Conservation (phyloP, 2,113 vertebrate genomes). For the Amphilophus citrinellus region DNA sequence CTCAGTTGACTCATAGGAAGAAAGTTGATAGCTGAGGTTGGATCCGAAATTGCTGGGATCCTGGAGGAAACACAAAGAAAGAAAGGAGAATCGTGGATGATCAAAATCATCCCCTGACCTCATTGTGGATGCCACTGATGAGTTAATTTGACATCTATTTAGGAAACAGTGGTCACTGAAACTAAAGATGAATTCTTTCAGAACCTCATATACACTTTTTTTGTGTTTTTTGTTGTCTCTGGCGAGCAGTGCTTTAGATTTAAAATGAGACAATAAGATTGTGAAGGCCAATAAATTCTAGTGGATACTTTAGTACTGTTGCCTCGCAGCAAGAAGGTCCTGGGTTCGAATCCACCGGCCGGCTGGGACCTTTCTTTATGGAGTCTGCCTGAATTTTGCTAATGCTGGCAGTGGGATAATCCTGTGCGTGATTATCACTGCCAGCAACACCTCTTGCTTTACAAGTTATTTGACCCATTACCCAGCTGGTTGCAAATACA, state of each 20-base stretch:
- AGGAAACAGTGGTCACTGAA: conserved; percentile 11
- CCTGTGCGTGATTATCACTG: neutral
- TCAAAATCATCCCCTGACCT: conserved; percentile 26
- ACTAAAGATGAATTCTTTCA: conserved; percentile 11
- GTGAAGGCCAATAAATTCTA: neutral
- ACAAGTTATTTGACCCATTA: neutral
- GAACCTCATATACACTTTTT: neutral
- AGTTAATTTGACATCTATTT: conserved; percentile 22
- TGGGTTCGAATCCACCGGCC: neutral
- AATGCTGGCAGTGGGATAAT: neutral
- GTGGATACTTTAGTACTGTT: neutral
- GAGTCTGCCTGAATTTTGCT: neutral
- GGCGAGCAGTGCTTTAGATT: neutral
- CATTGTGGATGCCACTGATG: conserved; percentile 4
- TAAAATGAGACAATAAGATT: neutral
- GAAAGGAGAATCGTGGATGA: conserved; percentile 18
- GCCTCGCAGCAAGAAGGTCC: neutral
- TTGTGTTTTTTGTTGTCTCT: neutral
- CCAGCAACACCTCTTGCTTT: neutral
- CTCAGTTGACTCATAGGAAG: conserved; percentile 64
- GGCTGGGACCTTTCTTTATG: neutral
- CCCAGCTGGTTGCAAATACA: neutral
- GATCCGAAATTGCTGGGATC: conserved; percentile 41
- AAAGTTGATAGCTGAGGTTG: conserved; percentile 66
- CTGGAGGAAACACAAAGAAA: conserved; percentile 32